Conservation (phyloP, 2,888 invertebrate species). For the Ochropacha duplaris region DNA sequence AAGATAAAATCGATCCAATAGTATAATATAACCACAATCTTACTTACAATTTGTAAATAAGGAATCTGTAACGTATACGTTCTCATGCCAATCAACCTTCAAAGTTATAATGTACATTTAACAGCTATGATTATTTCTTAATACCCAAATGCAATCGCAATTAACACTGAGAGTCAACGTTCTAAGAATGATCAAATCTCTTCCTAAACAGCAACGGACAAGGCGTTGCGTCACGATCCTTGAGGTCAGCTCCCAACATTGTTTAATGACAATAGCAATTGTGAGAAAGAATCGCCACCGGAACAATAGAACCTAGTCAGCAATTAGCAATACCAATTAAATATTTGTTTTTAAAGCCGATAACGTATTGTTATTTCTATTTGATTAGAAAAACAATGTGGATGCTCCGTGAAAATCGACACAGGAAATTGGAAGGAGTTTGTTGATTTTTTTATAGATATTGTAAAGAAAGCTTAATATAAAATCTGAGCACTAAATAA, state of each 20-base stretch:
- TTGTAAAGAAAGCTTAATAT: no score
- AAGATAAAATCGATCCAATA: background rate
- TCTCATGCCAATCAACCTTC: background rate
- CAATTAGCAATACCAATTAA: conserved; percentile 77
- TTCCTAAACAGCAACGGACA: conserved; percentile 49
- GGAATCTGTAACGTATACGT: background rate
- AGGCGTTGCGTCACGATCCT: conserved; percentile 63
- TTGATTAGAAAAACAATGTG: conserved; percentile 51
- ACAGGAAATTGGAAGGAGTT: background rate
- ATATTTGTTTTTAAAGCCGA: conserved; percentile 60
- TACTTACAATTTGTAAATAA: background rate
- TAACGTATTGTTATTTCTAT: conserved; percentile 46
- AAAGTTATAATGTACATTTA: background rate
- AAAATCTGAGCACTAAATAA: no score
- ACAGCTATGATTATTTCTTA: conserved; percentile 4
- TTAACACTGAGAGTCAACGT: conserved; percentile 32
- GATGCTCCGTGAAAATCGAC: conserved; percentile 31
- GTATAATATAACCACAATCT: background rate
- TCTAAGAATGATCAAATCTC: conserved; percentile 41
- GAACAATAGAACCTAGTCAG: conserved; percentile 70
- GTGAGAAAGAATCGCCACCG: conserved; percentile 70
- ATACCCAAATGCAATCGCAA: conserved; percentile 15
- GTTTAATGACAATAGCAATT: conserved; percentile 78
- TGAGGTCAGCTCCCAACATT: conserved; percentile 81
- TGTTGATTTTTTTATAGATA: no score